phyloP scores from a whole-genome alignment of 1,140 invertebrate genomes.

The Tetragnatha versicolor region DNA sequence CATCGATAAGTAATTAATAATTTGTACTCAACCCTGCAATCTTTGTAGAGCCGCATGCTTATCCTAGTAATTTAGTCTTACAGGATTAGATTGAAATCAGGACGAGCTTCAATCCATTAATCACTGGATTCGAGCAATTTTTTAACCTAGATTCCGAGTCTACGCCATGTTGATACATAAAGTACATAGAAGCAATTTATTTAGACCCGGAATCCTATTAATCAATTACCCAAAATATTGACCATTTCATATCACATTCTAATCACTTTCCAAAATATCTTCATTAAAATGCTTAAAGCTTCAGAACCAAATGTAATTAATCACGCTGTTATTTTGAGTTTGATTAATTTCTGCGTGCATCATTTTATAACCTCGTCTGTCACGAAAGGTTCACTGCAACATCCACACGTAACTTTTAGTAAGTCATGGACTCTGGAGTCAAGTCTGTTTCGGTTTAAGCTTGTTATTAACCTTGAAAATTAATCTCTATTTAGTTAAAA shows the following conservation, averaged over 20 bases:
- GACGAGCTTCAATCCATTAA: not conserved
- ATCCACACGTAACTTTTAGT: no score
- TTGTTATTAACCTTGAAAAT: no score
- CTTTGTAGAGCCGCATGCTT: no score
- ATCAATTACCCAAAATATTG: slow-evolving; percentile 1
- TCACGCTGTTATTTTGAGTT: not conserved
- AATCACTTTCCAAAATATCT: not conserved
- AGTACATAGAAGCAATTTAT: not conserved
- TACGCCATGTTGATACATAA: slow-evolving; percentile 2
- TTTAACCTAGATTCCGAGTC: not conserved
- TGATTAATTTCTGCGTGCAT: slow-evolving; percentile 19
- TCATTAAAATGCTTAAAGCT: slow-evolving; percentile 17
- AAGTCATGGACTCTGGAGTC: no score
- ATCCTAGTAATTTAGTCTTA: no score
- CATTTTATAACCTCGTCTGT: no score
- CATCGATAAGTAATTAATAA: no score
- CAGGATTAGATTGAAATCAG: not conserved
- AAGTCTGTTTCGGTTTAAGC: no score
- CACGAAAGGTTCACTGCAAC: no score
- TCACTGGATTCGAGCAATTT: not conserved
- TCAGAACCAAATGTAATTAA: not conserved
- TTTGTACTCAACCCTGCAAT: no score
- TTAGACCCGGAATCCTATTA: slow-evolving; percentile 1
- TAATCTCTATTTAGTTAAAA: no score
- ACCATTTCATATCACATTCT: not conserved